A percentile compares a stretch with the other conserved stretches of the same genome.
phyloP scores from a whole-genome alignment of 2,797 vertebrate genomes.

The Catostomus latipinnis region DNA sequence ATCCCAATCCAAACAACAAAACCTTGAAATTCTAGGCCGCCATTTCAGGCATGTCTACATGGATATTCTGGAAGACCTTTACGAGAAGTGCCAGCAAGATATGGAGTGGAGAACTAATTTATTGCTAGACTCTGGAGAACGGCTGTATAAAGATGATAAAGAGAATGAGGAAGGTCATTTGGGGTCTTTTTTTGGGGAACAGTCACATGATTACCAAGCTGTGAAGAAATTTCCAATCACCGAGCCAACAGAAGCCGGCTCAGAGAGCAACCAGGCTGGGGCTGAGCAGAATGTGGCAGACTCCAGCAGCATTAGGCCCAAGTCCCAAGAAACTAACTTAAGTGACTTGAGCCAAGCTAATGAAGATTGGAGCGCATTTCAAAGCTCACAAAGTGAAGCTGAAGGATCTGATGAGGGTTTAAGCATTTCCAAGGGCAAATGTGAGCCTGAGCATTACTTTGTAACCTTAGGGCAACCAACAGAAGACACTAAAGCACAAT shows the following conservation, averaged over 20 bases:
- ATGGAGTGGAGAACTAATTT: conserved; percentile 94
- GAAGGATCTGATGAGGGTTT: conserved; percentile 7
- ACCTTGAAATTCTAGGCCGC: conserved; percentile 85
- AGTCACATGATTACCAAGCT: background rate
- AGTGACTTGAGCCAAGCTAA: conserved; percentile 20
- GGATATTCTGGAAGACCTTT: conserved; percentile 92
- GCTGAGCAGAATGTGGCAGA: background rate
- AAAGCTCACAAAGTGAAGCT: conserved; percentile 27
- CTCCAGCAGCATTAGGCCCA: conserved; percentile 11
- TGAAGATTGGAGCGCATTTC: conserved; percentile 14
- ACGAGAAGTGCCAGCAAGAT: conserved; percentile 94
- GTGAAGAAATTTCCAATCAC: background rate
- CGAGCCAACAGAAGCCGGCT: background rate
- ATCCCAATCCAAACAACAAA: conserved; percentile 81
- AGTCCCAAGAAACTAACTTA: conserved; percentile 29
- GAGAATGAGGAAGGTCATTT: conserved; percentile 27
- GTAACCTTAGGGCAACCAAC: conserved; percentile 8
- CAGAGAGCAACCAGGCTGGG: background rate
- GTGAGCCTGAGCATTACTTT: conserved; percentile 1
- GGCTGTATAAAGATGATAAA: conserved; percentile 77
- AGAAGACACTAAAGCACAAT: conserved; percentile 9
- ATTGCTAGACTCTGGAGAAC: conserved; percentile 93
- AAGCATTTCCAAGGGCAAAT: conserved; percentile 6
- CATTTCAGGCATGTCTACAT: conserved; percentile 89
- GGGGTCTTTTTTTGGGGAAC: background rate